Base-by-base conservation (phyloP, 2,113 vertebrate genomes). In the Grammomys surdaster region DNA sequence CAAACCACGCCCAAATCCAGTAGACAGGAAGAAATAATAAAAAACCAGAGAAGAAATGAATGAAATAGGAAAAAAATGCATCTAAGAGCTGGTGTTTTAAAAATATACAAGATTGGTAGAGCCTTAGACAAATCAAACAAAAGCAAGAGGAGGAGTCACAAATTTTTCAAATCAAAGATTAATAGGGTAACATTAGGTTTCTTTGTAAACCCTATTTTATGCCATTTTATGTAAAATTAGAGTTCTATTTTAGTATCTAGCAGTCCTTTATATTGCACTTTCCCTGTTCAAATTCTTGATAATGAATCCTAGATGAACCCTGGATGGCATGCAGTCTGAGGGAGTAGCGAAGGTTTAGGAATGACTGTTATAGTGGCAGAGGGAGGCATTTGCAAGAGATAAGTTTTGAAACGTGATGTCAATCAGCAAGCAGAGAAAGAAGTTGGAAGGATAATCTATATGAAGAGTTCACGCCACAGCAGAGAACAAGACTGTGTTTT, bases 211-310 rank as follows among this genome's bases (percentile, higher is more conserved):
- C 78, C 80, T 40, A 40, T 58, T 82, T 58, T n/a, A 58, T 81
- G 54, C 54, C 58, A n/a, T 24, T 58, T 58, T 40, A 82, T 82
- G 22, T 60, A 26, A 82, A 40, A 36, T 24, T 8, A 13, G 31
- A 28, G 31, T 84, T 12, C 14, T 73, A 12, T 60, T 78, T 76
- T 75, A 78, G 63, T 73, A 72, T 13, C 43, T 76, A 78, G 28
- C 46, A 60, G 89, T 69, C 92, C 69, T 28, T 80, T 58, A 77
- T 43, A 58, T 7, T 81, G 88, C 16, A 93, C 24, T 93, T 89
- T 95, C 90, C n/a, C 46, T 92, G 43, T 91, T 78, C 16, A 31
- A 69, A 72, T 77, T 89, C 84, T n/a, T 93, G 56, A 20, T 85
- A 58, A 58, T 63, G 31, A 3, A 84, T 60, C 69, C 58, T 92